Evolutionary conservation across 2,797 vertebrate species (phyloP), one percentile per base, ranked within the genome.

Genomic region (Hybognathus amarus): DNA sequence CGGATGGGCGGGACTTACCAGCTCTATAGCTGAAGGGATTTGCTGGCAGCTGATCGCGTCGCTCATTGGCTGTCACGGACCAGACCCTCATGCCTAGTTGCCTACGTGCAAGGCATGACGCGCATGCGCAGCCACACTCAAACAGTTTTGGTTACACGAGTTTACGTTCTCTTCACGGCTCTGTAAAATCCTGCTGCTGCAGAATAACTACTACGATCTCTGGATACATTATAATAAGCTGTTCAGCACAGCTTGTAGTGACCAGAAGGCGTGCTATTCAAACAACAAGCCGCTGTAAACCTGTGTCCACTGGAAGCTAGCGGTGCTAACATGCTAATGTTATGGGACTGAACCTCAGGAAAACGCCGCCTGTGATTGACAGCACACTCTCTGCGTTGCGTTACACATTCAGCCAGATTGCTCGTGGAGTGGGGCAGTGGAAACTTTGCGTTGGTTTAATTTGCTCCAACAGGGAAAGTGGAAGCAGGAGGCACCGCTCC

Each of bases 121-220:
- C n/a, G 92, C 94, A 93, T 93, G 94, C 94, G 93, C 89, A 83
- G 11, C 64, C 36, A 42, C 36, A 42, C 0, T 24, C 30, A 12
- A 86, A 1, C 67, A 6, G 38, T 73, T 85, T 88, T 90, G 90
- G 87, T 92, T 91, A 89, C 92, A 91, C 91, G 93, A 92, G 92
- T 94, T 93, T 93, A 92, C 92, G 91, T 91, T 83, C 89, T 56
- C 73, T 79, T 79, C 81, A 38, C 66, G 15, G 64, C 76, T 81
- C 63, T 18, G 22, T 50, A 24, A 22, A 38, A 7, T 52, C 3
- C 20, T 8, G 4, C 7, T 4, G 45, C 15, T 42, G 20, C 59
- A 5, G 2, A 24, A 27, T 20, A 83, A 27, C 11, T n/a, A 27
- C 10, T n/a, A 27, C 10, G 22, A 1, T 9, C 59, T 70, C 3